Evolutionary conservation across 1,140 invertebrate species (phyloP).

Genomic region (Rhopalosiphum maidis): DNA sequence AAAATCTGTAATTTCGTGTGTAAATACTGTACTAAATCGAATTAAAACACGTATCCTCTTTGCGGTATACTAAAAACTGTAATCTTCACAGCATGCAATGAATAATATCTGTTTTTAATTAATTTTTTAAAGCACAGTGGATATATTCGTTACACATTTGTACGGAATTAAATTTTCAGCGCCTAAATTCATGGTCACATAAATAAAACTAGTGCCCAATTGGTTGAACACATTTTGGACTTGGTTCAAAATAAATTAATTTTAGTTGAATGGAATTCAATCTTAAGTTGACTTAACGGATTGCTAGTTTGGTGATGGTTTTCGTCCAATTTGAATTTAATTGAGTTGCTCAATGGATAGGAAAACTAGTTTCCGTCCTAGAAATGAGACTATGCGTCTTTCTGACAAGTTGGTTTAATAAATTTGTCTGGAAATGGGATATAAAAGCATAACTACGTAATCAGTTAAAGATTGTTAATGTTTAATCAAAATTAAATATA

Average conservation of each 20-base stretch:
- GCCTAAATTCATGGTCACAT: neutral
- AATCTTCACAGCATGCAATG: neutral
- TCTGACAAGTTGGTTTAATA: neutral
- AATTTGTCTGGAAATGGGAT: neutral
- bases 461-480: neutral
- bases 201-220: neutral
- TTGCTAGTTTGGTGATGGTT: neutral
- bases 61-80: neutral
- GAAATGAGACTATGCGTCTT: neutral
- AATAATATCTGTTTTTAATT: neutral
- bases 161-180: neutral
- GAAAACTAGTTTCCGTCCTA: neutral
- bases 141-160: neutral
- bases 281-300: neutral
- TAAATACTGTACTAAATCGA: neutral
- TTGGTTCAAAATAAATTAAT: neutral
- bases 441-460: neutral
- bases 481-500: neutral
- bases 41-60: neutral
- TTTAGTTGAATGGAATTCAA: neutral
- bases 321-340: neutral
- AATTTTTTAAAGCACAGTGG: neutral
- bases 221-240: neutral
- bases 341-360: neutral
- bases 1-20: neutral